Conservation (phyloP, 92 coral and sea anemone species). For the Zoanthus gigantus region DNA sequence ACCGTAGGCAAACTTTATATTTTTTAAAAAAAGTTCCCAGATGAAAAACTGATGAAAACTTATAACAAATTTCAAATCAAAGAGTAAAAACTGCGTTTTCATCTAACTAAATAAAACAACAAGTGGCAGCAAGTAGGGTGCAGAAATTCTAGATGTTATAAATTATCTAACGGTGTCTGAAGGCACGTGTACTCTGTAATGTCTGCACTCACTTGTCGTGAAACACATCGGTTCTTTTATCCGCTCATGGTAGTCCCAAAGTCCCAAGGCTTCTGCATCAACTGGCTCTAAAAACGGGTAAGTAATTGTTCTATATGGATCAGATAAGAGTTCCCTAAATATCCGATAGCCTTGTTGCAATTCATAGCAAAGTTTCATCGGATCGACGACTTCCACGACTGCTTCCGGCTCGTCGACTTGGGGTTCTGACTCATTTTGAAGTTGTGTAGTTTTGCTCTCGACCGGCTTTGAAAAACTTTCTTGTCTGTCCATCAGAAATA, state of each 20-base stretch:
- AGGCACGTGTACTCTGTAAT: conserved; percentile 30
- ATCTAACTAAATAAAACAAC: conserved; percentile 12
- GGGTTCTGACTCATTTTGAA: conserved; percentile 48
- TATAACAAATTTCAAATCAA: neutral
- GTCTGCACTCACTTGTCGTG: conserved; percentile 79
- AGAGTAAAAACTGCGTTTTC: neutral
- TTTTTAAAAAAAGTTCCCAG: neutral
- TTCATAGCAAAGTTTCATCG: conserved; percentile 86
- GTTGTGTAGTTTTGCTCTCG: conserved; percentile 31
- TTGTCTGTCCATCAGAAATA: conserved; percentile 30
- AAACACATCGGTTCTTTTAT: conserved; percentile 97
- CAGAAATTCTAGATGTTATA: neutral
- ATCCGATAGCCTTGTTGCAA: conserved; percentile 96
- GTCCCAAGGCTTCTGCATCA: conserved; percentile 90
- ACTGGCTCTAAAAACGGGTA: conserved; percentile 98
- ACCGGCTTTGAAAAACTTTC: conserved; percentile 41
- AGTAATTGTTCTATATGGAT: conserved; percentile 85
- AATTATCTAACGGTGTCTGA: conserved; percentile 24
- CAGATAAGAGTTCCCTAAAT: conserved; percentile 81
- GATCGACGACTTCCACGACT: conserved; percentile 66
- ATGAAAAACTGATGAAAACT: neutral
- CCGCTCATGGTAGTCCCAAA: conserved; percentile 94
- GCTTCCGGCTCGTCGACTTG: conserved; percentile 55
- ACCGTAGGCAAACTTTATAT: neutral
- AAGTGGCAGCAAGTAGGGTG: neutral